A percentile compares a stretch with the other conserved stretches of the same genome.
These are phyloP conservation scores for Leptinotarsa lineolata DNA, from an alignment of 1,140 invertebrate genomes.

Conservation along the genomic window DNA sequence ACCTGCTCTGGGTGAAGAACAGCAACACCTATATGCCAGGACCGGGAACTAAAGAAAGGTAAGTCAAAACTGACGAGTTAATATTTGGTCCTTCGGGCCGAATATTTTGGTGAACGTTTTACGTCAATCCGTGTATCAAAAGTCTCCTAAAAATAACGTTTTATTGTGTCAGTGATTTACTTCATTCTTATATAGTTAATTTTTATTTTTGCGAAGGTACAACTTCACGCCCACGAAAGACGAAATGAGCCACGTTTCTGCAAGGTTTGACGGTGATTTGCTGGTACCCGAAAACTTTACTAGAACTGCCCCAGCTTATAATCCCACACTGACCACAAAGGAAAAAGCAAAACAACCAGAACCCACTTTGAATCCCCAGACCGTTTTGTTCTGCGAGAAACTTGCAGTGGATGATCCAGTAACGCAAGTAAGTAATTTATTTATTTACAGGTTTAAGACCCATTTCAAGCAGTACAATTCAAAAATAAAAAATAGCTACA, in stretches of 20 bases:
- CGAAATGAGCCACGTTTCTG: constrained; percentile 70
- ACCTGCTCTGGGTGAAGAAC: constrained; percentile 77
- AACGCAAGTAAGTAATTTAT: constrained; percentile 52
- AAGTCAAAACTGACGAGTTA: constrained; percentile 27
- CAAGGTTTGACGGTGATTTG: constrained; percentile 70
- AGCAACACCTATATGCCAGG: constrained; percentile 79
- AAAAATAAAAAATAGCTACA: no score
- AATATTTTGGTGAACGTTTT: background rate
- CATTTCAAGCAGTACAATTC: no score
- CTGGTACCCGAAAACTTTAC: constrained; percentile 78
- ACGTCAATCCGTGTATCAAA: background rate
- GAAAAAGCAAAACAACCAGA: constrained; percentile 53
- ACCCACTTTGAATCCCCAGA: constrained; percentile 79
- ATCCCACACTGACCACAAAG: constrained; percentile 55
- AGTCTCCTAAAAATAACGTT: background rate
- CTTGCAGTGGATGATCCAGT: constrained; percentile 79
- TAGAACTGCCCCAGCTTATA: constrained; percentile 69
- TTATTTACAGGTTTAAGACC: no score
- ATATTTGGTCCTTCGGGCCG: background rate
- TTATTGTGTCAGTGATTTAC: background rate
- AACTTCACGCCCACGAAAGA: constrained; percentile 75
- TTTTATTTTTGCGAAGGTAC: constrained; percentile 60
- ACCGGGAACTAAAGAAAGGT: constrained; percentile 69
- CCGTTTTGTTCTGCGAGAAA: constrained; percentile 77
- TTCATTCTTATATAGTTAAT: background rate